phyloP scores from a whole-genome alignment of 2,113 vertebrate species.

The Saccopteryx bilineata region DNA sequence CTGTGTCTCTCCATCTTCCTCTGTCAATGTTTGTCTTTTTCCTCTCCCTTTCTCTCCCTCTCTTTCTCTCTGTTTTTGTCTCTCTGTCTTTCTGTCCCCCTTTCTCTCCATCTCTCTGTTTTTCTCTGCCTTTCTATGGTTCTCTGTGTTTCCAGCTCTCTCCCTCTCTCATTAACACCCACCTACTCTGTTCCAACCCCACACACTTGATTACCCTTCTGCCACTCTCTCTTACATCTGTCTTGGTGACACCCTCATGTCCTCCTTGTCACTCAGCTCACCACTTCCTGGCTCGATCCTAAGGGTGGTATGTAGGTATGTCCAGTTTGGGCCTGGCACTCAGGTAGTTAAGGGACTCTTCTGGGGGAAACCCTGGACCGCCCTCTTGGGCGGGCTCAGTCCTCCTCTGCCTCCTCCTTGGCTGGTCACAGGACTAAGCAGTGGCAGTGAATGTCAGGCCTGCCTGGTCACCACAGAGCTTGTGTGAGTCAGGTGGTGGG shows the following conservation, averaged over 20 bases:
- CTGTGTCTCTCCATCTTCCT: background rate
- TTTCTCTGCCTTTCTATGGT: background rate
- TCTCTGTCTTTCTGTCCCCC: background rate
- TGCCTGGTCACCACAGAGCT: background rate
- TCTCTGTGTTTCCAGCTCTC: background rate
- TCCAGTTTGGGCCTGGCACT: background rate
- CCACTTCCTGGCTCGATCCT: background rate
- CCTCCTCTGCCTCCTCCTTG: background rate
- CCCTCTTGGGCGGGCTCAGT: background rate
- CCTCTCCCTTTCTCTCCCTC: background rate
- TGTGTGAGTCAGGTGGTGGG: background rate
- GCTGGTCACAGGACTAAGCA: background rate
- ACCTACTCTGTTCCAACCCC: background rate
- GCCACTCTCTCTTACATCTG: background rate
- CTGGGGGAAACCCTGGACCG: too few species aligned
- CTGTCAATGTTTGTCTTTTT: background rate
- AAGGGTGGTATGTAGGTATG: background rate
- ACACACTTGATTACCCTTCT: background rate
- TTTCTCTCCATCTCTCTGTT: too few species aligned
- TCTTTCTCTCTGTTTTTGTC: background rate
- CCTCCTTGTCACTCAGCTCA: background rate
- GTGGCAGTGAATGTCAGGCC: background rate
- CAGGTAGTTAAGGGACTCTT: background rate
- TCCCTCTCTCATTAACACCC: background rate
- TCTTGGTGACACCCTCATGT: background rate